Base-by-base conservation (phyloP, 2,113 vertebrate genomes). In the Tyrannus savana region DNA sequence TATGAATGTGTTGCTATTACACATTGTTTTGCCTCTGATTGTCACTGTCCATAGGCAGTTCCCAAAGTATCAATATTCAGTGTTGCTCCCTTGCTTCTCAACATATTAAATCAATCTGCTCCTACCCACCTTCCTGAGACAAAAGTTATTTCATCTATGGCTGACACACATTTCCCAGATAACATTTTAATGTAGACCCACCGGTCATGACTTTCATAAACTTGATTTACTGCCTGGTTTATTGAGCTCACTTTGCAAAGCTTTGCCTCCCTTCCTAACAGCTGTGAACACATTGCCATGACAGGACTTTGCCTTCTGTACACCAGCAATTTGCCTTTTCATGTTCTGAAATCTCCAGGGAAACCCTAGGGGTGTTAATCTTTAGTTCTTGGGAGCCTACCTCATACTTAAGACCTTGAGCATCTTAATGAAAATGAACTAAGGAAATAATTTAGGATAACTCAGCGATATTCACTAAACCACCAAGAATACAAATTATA, bases 171-270 rank as follows among this genome's bases (percentile, higher is more conserved):
- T 87, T 93, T 96, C 66, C 64, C 53, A 96, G 88, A 84, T 93
- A 95, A 84, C 46, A 84, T 89, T 89, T 92, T 93, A 76, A 89
- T 90, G 76, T 64, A 90, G 76, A 89, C 62, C 49, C 39, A 84
- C 37, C 46, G 56, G 60, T 87, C 49, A 73, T 5, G 6, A 76
- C 60, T 92, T 90, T 84, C 18, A 19, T 90, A 89, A 87, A 75
- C 77, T 66, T 93, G 93, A 96, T 97, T 97, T 96, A 94, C 55
- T 82, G 37, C 39, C 66, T 84, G 59, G 46, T 95, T 93, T 95
- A 96, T 90, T 95, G 90, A 92, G 76, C 62, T 90, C 56, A 50
- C 69, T 93, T 90, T 82, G 49, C 46, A 64, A 81, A 58, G 76
- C 69, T 95, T 68, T 90, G 56, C 73, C 92, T 93, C 80, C 55